phyloP scores from a whole-genome alignment of 1,140 invertebrate species.

The Bombus polaris region DNA sequence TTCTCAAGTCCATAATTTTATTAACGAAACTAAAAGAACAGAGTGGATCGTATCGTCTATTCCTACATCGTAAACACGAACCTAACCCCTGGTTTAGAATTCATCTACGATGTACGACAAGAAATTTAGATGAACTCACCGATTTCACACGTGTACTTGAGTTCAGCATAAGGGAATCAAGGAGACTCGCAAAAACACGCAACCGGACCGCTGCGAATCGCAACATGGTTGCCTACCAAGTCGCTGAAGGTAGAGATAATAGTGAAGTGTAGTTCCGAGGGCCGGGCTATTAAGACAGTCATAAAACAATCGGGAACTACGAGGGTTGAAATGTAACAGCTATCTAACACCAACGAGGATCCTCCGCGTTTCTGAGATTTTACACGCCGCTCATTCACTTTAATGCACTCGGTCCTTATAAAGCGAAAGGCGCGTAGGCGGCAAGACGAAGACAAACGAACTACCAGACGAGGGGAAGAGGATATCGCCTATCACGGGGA shows the following conservation, averaged over 20 bases:
- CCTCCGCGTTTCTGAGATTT: conserved; percentile 29
- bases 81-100: background rate
- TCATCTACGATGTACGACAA: background rate
- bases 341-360: conserved; percentile 13
- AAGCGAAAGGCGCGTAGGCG: background rate
- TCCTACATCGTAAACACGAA: background rate
- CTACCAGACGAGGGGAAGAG: no score
- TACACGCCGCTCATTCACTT: conserved; percentile 21
- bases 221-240: background rate
- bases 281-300: background rate
- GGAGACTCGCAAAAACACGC: background rate
- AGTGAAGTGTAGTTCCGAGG: background rate
- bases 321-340: conserved; percentile 22
- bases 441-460: background rate
- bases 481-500: background rate
- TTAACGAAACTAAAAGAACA: no score
- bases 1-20: no score
- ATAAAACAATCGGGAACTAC: conserved; percentile 36
- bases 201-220: background rate
- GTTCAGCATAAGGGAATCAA: no score
- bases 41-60: no score
- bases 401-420: conserved; percentile 26
- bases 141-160: background rate
- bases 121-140: background rate
- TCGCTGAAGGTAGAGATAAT: background rate